These are phyloP conservation scores for Lordiphosa stackelbergi DNA, from an alignment of 1,140 invertebrate species.

Conservation along the genomic window DNA sequence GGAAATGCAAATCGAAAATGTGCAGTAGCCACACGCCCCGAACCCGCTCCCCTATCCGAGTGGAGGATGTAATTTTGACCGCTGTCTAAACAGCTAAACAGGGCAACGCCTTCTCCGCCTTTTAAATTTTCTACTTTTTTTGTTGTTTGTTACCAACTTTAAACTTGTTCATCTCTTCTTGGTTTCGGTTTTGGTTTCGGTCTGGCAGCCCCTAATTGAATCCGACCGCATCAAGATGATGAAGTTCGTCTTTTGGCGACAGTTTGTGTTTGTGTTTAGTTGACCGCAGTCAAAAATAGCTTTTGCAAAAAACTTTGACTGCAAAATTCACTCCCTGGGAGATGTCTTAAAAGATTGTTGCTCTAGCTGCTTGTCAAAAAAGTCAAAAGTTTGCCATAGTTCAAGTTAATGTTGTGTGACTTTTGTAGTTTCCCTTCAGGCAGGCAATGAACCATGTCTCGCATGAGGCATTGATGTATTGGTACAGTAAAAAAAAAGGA, in stretches of 20 bases:
- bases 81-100: constrained; percentile 24
- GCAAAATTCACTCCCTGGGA: constrained; percentile 22
- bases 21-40: constrained; percentile 28
- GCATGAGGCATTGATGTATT: constrained; percentile 56
- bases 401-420: constrained; percentile 75
- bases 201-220: constrained; percentile 64
- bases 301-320: constrained; percentile 59
- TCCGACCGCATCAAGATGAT: constrained; percentile 66
- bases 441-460: constrained; percentile 64
- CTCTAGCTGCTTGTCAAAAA: constrained; percentile 48
- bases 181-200: constrained; percentile 42
- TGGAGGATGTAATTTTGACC: constrained; percentile 15
- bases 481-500: constrained; percentile 12
- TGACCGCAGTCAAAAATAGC: constrained; percentile 74
- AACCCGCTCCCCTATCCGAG: too few relatives aligned
- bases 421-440: constrained; percentile 58
- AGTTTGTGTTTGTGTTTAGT: constrained; percentile 64
- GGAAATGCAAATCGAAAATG: constrained; percentile 56
- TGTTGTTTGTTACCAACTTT: constrained; percentile 27
- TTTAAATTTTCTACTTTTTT: constrained; percentile 20
- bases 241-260: constrained; percentile 54
- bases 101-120: constrained; percentile 33
- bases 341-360: constrained; percentile 40
- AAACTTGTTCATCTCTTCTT: constrained; percentile 33
- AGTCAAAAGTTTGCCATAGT: constrained; percentile 71